phyloP scores from a whole-genome alignment of 1,140 invertebrate genomes.

The Thereuonema tuberculata region DNA sequence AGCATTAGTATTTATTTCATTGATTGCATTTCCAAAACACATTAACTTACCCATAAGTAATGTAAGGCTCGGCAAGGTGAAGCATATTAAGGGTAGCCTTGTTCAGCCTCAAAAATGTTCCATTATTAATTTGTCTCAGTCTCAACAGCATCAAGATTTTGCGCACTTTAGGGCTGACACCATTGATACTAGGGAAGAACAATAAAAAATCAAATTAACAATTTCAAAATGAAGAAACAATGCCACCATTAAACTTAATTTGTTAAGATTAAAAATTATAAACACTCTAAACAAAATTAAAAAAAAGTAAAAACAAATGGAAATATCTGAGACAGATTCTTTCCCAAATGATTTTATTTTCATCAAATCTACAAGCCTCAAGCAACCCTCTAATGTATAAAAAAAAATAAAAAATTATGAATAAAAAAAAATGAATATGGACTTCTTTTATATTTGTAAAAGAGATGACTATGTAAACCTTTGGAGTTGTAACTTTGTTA shows the following conservation, averaged over 20 bases:
- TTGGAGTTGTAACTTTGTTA: too few species aligned
- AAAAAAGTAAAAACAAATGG: background rate
- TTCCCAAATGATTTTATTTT: too few species aligned
- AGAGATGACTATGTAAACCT: too few species aligned
- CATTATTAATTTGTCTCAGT: slow-evolving; percentile 94
- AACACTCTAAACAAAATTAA: background rate
- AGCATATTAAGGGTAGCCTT: slow-evolving; percentile 89
- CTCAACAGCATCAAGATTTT: slow-evolving; percentile 94
- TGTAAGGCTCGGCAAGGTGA: slow-evolving; percentile 84
- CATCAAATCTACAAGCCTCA: too few species aligned
- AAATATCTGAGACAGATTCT: background rate
- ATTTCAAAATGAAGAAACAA: background rate
- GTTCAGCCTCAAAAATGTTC: slow-evolving; percentile 80
- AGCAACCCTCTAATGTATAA: too few species aligned
- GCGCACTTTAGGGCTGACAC: slow-evolving; percentile 75
- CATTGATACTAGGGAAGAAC: slow-evolving; percentile 73
- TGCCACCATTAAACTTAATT: background rate
- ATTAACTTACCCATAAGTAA: slow-evolving; percentile 73
- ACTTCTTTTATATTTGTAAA: too few species aligned
- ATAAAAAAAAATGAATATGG: too few species aligned
- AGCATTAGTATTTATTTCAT: too few species aligned
- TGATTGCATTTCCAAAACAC: too few species aligned
- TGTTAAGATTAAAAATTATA: background rate
- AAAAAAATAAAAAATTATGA: too few species aligned
- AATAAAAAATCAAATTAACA: slow-evolving; percentile 10